phyloP scores from a whole-genome alignment of 2,113 vertebrate species.

The Rallus limicola region DNA sequence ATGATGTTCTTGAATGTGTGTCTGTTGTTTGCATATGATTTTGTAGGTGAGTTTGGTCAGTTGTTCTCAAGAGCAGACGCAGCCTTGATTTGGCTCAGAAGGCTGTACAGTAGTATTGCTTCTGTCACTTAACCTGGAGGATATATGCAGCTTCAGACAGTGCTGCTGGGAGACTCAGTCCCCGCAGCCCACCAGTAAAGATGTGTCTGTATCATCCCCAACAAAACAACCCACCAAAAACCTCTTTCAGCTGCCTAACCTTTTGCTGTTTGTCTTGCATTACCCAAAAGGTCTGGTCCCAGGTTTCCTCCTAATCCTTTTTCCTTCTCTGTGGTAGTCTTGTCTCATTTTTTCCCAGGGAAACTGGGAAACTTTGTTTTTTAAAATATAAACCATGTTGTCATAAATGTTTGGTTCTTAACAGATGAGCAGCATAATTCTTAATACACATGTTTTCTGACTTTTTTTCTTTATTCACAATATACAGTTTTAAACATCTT shows the following conservation, averaged over 20 bases:
- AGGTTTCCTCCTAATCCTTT: neutral
- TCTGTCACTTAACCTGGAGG: neutral
- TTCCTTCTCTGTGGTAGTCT: neutral
- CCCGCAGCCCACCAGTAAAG: neutral
- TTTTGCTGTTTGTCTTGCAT: neutral
- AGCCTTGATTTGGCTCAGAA: neutral
- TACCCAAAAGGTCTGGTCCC: neutral
- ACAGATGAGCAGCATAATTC: neutral
- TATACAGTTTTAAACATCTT: neutral
- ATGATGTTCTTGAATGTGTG: neutral
- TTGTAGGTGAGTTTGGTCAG: neutral
- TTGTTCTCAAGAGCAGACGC: neutral
- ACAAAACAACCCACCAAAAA: neutral
- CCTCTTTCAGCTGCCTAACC: neutral
- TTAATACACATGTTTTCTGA: neutral
- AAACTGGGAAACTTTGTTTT: neutral
- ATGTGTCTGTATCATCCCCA: neutral
- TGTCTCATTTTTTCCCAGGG: neutral
- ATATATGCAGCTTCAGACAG: neutral
- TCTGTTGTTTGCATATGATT: neutral
- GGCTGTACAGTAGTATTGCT: neutral
- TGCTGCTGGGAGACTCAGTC: neutral
- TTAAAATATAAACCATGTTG: neutral
- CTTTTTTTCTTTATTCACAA: neutral
- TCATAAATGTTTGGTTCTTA: neutral